phyloP scores from a whole-genome alignment of 2,888 invertebrate species.

The Tenthredo scrophulariae region DNA sequence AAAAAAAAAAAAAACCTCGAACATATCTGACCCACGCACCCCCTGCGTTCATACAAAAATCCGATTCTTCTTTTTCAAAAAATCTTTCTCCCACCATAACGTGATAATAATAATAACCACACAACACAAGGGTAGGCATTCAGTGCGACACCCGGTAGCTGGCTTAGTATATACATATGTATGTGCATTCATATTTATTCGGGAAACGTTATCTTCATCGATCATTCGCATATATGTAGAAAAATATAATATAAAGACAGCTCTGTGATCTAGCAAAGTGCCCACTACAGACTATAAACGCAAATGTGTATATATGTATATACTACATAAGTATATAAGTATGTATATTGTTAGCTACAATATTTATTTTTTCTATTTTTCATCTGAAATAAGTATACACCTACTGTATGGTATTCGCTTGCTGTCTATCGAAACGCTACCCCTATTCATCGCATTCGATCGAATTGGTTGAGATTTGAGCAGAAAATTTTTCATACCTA shows the following conservation, averaged over 20 bases:
- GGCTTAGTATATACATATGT: not conserved
- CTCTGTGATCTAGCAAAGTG: conserved; percentile 2
- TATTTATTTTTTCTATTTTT: not conserved
- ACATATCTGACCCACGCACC: not conserved
- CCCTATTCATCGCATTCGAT: not conserved
- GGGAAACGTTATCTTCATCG: not conserved
- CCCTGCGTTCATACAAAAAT: no score
- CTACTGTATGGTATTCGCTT: not conserved
- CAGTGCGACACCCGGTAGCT: not conserved
- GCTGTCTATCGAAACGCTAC: not conserved
- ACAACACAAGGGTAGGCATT: not conserved
- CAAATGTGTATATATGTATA: not conserved
- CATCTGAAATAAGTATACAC: not conserved
- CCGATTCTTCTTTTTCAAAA: no score
- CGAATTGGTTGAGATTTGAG: not conserved
- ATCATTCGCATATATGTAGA: not conserved
- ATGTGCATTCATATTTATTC: not conserved
- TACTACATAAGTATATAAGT: not conserved
- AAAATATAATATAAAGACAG: not conserved
- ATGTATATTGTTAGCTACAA: not conserved
- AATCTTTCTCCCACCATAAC: not conserved
- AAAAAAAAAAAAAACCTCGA: not conserved
- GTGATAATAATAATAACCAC: not conserved
- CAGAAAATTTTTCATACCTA: not conserved
- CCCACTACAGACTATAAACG: not conserved